Conservation (phyloP, 2,888 invertebrate genomes). For the Dicyrtomina minuta region DNA sequence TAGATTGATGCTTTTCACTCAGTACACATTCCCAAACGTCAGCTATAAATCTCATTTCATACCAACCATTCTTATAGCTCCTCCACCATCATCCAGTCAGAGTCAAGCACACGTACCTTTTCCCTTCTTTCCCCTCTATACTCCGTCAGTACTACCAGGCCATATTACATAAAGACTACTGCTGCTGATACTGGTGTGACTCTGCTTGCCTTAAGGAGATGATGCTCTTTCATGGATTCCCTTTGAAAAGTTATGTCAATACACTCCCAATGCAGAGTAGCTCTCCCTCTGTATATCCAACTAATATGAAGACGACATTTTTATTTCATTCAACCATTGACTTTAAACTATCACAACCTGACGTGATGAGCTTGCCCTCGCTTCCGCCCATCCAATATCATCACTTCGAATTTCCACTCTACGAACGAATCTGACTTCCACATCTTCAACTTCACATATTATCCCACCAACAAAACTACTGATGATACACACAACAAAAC, state of each 20-base stretch:
- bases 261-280: background rate
- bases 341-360: conserved; percentile 29
- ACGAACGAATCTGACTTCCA: no score
- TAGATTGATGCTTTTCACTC: conserved; percentile 38
- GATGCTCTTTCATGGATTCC: conserved; percentile 5
- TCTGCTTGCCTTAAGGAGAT: no score
- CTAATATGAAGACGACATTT: conserved; percentile 26
- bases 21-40: conserved; percentile 39
- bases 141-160: background rate
- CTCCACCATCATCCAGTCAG: background rate
- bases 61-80: conserved; percentile 34
- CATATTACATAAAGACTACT: no score
- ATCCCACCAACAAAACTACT: no score
- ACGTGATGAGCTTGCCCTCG: conserved; percentile 25
- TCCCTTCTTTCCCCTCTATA: conserved; percentile 7
- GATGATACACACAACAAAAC: no score
- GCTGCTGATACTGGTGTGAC: conserved; percentile 1
- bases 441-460: background rate
- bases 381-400: conserved; percentile 23
- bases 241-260: background rate
- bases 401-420: no score
- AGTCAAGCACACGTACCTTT: background rate
- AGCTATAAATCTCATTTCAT: conserved; percentile 51
- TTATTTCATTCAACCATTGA: conserved; percentile 34
- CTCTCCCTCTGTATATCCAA: background rate